Evolutionary conservation across 2,888 invertebrate species (phyloP).

Genomic region (Lamellibrachia columna): DNA sequence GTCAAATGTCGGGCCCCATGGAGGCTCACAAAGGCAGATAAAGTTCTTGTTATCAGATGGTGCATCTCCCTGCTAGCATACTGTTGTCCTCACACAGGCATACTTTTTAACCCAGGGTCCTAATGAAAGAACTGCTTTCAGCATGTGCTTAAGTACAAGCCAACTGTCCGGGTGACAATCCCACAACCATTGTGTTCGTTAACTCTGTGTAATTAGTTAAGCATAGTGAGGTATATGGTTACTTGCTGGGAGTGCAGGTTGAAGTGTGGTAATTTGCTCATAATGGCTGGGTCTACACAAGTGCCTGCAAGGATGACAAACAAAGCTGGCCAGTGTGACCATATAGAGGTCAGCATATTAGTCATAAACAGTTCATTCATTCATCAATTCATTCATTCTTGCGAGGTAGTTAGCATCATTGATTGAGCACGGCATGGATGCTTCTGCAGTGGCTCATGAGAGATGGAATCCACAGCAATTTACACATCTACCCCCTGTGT

Average conservation of each 20-base stretch:
- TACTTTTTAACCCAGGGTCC: not conserved
- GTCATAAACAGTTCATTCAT: not conserved
- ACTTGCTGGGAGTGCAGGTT: not conserved
- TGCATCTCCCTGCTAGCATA: not conserved
- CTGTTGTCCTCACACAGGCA: not conserved
- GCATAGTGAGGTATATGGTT: not conserved
- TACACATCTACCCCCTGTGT: no score
- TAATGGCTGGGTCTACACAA: slow-evolving; percentile 8
- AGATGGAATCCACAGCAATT: no score
- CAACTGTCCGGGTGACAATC: not conserved
- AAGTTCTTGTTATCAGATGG: not conserved
- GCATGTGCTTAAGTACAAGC: not conserved
- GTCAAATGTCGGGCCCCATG: not conserved
- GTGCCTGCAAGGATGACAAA: not conserved
- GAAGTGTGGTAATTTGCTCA: slow-evolving; percentile 7
- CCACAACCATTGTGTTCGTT: not conserved
- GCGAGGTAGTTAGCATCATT: no score
- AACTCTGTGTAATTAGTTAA: slow-evolving; percentile 5
- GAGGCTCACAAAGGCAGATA: not conserved
- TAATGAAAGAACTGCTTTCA: not conserved
- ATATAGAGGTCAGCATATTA: not conserved
- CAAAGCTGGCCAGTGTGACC: not conserved
- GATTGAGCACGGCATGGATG: no score
- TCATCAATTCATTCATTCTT: no score
- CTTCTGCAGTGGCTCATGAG: no score